Evolutionary conservation across 2,113 vertebrate species (phyloP).

Genomic region (Mastomys natalensis): DNA sequence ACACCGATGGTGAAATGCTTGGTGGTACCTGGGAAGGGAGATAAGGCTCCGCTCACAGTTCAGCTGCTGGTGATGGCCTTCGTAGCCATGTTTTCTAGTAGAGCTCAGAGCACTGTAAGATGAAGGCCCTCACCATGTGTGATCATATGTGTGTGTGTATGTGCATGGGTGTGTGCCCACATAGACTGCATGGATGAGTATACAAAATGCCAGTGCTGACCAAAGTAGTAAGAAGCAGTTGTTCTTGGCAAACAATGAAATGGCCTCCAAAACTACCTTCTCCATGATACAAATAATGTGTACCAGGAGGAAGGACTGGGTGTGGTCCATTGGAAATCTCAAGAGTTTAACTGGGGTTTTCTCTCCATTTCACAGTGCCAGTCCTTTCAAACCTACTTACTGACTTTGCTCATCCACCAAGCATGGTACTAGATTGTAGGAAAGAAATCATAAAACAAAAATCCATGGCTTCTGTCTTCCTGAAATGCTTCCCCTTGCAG

Average conservation of each 20-base stretch:
- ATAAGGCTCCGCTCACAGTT: background rate
- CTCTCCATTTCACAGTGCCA: background rate
- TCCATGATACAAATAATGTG: rapidly evolving
- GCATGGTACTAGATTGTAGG: rapidly evolving
- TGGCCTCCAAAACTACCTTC: background rate
- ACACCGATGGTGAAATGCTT: rapidly evolving
- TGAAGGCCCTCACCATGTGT: background rate
- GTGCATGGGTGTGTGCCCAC: background rate
- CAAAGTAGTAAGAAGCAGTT: background rate
- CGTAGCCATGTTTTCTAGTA: background rate
- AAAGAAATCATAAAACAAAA: no score
- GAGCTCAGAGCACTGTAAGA: background rate
- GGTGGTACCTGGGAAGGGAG: background rate
- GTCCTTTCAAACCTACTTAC: background rate
- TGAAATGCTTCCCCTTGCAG: rapidly evolving
- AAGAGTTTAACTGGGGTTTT: background rate
- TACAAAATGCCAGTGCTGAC: background rate
- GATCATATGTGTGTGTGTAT: rapidly evolving
- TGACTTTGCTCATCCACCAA: background rate
- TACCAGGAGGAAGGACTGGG: background rate
- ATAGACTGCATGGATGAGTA: background rate
- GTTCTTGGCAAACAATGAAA: background rate
- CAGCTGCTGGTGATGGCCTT: background rate
- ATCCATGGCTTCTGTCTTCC: background rate
- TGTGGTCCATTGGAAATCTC: rapidly evolving